phyloP scores from a whole-genome alignment of 1,140 invertebrate genomes.

The Periplaneta americana region DNA sequence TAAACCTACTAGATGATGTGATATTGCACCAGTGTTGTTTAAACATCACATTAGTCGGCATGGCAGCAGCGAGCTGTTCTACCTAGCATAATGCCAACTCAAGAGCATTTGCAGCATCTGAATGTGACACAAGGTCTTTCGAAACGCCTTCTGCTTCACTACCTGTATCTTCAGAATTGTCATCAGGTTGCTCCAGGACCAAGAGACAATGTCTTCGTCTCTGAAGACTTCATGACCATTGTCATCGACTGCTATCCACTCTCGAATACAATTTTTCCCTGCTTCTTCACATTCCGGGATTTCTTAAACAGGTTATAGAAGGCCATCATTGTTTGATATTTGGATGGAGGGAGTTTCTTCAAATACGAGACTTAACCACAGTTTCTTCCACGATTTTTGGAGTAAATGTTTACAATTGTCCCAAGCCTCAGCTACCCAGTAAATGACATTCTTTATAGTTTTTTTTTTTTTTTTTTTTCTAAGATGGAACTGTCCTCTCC shows the following conservation, averaged over 20 bases:
- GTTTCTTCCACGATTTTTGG: slow-evolving; percentile 30
- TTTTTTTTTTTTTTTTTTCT: slow-evolving; percentile 23
- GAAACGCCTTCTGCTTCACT: slow-evolving; percentile 2
- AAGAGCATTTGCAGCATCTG: slow-evolving; percentile 3
- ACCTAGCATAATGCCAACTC: slow-evolving; percentile 10
- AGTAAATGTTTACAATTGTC: slow-evolving; percentile 25
- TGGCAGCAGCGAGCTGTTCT: slow-evolving; percentile 11
- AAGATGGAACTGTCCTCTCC: slow-evolving; percentile 2
- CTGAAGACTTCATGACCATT: neutral
- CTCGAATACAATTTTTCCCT: neutral
- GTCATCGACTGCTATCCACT: neutral
- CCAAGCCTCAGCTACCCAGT: slow-evolving; percentile 30
- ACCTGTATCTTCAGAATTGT: neutral
- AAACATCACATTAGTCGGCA: neutral
- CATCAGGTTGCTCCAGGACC: neutral
- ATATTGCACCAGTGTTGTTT: neutral
- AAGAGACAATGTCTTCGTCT: neutral
- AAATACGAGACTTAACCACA: slow-evolving; percentile 5
- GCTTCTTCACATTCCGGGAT: neutral
- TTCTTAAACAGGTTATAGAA: neutral
- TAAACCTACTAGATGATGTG: neutral
- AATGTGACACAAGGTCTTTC: neutral
- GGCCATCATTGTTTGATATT: neutral
- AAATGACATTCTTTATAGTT: slow-evolving; percentile 29
- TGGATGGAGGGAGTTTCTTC: neutral